A percentile compares a stretch with the other conserved stretches of the same genome.
phyloP scores from a whole-genome alignment of 2,797 vertebrate genomes.

The Myotis findleyi region DNA sequence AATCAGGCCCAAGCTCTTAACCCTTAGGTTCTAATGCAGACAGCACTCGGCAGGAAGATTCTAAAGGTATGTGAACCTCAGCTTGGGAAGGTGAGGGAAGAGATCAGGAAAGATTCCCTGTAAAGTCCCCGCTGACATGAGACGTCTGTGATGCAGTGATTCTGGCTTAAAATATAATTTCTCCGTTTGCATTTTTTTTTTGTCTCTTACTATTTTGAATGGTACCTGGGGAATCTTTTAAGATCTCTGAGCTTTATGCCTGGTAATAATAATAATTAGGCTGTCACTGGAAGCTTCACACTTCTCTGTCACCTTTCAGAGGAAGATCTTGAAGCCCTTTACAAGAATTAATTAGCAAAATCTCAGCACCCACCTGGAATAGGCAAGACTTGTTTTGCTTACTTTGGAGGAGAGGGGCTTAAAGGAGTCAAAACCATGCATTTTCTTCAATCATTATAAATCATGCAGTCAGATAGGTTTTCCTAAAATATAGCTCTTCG shows the following conservation, averaged over 20 bases:
- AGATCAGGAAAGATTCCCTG: not conserved
- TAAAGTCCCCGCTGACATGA: not conserved
- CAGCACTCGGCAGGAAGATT: not conserved
- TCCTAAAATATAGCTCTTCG: slow-evolving; percentile 37
- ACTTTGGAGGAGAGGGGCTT: not conserved
- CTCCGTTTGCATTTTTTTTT: slow-evolving; percentile 56
- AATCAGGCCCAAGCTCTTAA: not conserved
- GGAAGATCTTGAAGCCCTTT: slow-evolving; percentile 65
- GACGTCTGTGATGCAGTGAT: not conserved
- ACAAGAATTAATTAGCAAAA: slow-evolving; percentile 75
- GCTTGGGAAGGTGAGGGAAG: not conserved
- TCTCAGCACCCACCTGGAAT: not conserved
- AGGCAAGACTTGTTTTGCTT: slow-evolving; percentile 58
- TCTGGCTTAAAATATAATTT: slow-evolving; percentile 50
- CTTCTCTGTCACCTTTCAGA: slow-evolving; percentile 65
- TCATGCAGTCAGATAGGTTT: not conserved
- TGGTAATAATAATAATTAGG: slow-evolving; percentile 81
- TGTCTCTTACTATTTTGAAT: slow-evolving; percentile 74
- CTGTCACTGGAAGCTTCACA: slow-evolving; percentile 70
- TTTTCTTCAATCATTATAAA: slow-evolving; percentile 48
- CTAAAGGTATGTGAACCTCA: not conserved
- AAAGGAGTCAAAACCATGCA: slow-evolving; percentile 21
- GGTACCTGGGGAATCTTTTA: slow-evolving; percentile 73
- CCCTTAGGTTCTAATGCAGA: not conserved
- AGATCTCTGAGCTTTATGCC: slow-evolving; percentile 69